phyloP scores from a whole-genome alignment of 2,888 invertebrate species.

The Netelia virgata region DNA sequence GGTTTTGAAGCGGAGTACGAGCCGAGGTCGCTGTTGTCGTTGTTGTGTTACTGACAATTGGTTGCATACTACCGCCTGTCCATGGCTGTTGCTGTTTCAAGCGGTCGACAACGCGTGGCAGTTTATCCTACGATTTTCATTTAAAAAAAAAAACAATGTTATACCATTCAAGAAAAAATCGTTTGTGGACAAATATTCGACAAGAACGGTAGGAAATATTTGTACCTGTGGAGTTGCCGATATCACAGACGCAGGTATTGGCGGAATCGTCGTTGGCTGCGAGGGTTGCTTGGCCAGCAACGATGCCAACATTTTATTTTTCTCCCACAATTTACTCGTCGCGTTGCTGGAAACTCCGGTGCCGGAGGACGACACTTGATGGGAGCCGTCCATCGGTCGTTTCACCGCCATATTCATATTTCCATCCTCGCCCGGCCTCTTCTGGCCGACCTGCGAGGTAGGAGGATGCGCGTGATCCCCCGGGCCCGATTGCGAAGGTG shows the following conservation, averaged over 20 bases:
- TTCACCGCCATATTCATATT: conserved; percentile 86
- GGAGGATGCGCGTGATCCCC: conserved; percentile 80
- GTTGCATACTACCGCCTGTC: conserved; percentile 80
- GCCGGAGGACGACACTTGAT: conserved; percentile 84
- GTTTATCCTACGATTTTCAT: conserved; percentile 85
- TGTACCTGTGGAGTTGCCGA: conserved; percentile 89
- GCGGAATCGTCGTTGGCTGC: conserved; percentile 88
- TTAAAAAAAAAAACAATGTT: conserved; percentile 8
- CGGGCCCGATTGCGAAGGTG: conserved; percentile 86
- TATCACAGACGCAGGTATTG: conserved; percentile 88
- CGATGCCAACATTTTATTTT: conserved; percentile 94
- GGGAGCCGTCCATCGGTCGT: conserved; percentile 84
- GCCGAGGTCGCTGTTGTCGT: conserved; percentile 81
- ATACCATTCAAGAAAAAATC: neutral
- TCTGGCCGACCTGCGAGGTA: conserved; percentile 84
- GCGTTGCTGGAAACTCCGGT: conserved; percentile 82
- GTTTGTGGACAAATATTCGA: neutral
- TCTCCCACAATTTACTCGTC: conserved; percentile 91
- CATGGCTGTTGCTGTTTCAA: conserved; percentile 77
- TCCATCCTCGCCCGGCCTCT: conserved; percentile 88
- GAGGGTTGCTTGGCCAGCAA: conserved; percentile 92
- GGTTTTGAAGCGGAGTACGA: conserved; percentile 83
- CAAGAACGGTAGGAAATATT: neutral
- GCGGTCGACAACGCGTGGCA: conserved; percentile 85
- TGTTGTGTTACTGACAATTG: conserved; percentile 79